Conservation (phyloP, 2,888 invertebrate genomes). For the Caenorhabditis sp. region DNA sequence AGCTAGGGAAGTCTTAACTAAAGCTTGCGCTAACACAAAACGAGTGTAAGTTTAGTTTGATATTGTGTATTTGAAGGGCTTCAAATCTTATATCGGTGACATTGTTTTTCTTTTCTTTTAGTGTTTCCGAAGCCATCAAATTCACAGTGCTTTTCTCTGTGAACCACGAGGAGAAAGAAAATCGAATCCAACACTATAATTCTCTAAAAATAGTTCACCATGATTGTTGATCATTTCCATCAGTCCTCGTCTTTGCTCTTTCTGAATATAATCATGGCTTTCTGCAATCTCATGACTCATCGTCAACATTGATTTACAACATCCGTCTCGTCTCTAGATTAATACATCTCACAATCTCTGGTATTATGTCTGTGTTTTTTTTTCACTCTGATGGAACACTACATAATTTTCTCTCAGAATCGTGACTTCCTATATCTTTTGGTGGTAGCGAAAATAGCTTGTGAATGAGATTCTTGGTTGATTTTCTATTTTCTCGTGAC, state of each 20-base stretch:
- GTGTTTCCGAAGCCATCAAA: no score
- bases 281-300: conserved; percentile 18
- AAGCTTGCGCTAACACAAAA: conserved; percentile 3
- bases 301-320: conserved; percentile 8
- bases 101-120: not conserved
- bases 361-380: not conserved
- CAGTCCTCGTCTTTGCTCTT: not conserved
- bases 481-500: conserved; percentile 45
- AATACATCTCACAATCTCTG: not conserved
- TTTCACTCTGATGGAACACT: not conserved
- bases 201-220: not conserved
- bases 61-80: conserved; percentile 2
- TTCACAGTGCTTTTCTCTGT: not conserved
- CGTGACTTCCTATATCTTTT: conserved; percentile 6
- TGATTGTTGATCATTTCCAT: not conserved
- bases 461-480: conserved; percentile 6
- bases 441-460: conserved; percentile 1
- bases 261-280: not conserved
- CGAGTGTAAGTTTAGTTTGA: conserved; percentile 1
- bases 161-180: no score
- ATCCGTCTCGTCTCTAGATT: not conserved
- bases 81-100: not conserved
- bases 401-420: not conserved
- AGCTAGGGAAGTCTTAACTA: not conserved
- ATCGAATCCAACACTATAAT: no score